Evolutionary conservation across 2,797 vertebrate genomes (phyloP), one percentile per base, ranked within the genome.

Genomic region (Brachymystax lenok): DNA sequence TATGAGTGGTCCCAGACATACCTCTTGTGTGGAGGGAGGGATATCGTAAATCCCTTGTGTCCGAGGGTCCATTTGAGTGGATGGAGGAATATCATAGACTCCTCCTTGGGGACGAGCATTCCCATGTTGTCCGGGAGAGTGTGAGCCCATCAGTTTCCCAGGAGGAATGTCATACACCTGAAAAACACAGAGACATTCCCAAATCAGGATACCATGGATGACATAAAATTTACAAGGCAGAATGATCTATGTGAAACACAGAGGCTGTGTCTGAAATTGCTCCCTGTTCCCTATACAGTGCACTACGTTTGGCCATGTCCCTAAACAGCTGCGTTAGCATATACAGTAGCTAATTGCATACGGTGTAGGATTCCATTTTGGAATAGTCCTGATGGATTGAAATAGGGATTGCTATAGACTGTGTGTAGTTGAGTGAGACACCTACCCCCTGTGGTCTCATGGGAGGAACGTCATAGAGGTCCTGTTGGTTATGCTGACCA

Each of bases 141-240:
- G 27, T 14, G 90, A 79, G 10, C 86, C 92, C 82, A 93, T 96
- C 86, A 91, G 81, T 0, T 95, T 95, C 56, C 94, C 89, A 0
- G 96, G 93, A 7, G 97, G 97, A 77, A 97, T 89, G 84, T 99
- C 97, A 1, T 99, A 99, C 35, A 98, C 94, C 98, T 99, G 88
- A 68, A 81, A 87, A 30, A 2, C 61, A 76, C 0, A 76, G 8
- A 12, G 21, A 63, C 8, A 63, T 0, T 63, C 59, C n/a, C 59
- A 63, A 63, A 63, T 63, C 21, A 63, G 19, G n/a, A 63, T 13
- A 24, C 59, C 21, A 63, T 13, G 1, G 12, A 10, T 63, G 17
- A 63, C 59, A 63, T 21, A 13, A 3, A 3, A 46, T 46, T 3
- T 5, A 24, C 59, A 7, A 27, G 59, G 21, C 10, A 63, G 59